These are phyloP conservation scores for Junonia oenone DNA, from an alignment of 2,888 invertebrate genomes.

Conservation along the genomic window DNA sequence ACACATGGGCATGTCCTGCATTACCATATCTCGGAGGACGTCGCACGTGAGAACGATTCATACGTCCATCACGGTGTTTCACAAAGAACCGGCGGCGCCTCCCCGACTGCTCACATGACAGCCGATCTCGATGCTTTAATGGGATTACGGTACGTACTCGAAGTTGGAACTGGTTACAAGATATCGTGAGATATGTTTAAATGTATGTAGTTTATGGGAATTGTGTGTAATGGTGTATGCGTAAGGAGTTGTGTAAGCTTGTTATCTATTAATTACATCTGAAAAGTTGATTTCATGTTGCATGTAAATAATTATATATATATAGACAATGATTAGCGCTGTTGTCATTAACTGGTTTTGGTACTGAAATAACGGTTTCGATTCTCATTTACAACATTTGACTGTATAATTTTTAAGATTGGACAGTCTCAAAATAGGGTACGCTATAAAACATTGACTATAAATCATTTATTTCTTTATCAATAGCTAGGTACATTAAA, in stretches of 20 bases:
- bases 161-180: not conserved
- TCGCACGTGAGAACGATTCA: slow-evolving; percentile 41
- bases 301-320: not conserved
- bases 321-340: no score
- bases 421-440: no score
- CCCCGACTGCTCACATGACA: slow-evolving; percentile 18
- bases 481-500: no score
- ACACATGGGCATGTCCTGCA: not conserved
- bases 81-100: slow-evolving; percentile 25
- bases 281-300: not conserved
- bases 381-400: no score
- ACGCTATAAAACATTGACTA: no score
- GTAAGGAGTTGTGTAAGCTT: not conserved
- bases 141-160: slow-evolving; percentile 2
- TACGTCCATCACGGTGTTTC: slow-evolving; percentile 47
- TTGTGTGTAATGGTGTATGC: not conserved
- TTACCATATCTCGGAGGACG: slow-evolving; percentile 3
- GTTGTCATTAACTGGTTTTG: no score
- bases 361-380: no score
- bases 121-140: slow-evolving; percentile 16
- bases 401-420: no score
- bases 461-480: no score
- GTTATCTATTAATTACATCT: not conserved
- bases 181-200: not conserved
- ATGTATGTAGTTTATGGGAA: not conserved